A percentile compares a stretch with the other conserved stretches of the same genome.
phyloP scores from a whole-genome alignment of 1,140 invertebrate species.

The Drosophila burlai region DNA sequence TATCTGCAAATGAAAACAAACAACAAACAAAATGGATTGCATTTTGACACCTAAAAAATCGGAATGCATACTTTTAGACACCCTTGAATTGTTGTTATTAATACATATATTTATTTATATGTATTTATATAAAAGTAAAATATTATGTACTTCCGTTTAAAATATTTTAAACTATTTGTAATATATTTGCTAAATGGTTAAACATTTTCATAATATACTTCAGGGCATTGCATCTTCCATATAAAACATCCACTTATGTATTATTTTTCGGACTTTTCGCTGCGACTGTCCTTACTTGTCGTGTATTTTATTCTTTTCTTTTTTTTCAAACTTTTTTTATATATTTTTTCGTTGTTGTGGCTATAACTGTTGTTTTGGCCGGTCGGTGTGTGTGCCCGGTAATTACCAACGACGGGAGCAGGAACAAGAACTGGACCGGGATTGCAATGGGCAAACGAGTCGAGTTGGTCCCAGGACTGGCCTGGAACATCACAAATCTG shows the following conservation, averaged over 20 bases:
- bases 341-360: slow-evolving; percentile 34
- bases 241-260: background rate
- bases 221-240: background rate
- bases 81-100: no score
- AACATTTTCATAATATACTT: no score
- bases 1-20: no score
- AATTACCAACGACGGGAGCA: slow-evolving; percentile 50
- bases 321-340: slow-evolving; percentile 13
- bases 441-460: slow-evolving; percentile 28
- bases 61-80: no score
- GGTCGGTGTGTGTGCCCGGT: slow-evolving; percentile 18
- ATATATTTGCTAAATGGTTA: background rate
- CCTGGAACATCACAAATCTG: slow-evolving; percentile 71
- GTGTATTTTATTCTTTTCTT: slow-evolving; percentile 8
- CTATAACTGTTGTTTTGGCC: slow-evolving; percentile 70
- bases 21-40: no score
- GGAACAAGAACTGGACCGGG: slow-evolving; percentile 34
- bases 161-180: background rate
- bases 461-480: slow-evolving; percentile 38
- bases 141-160: background rate
- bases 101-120: background rate
- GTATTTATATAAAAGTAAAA: background rate
- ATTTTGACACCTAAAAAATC: no score
- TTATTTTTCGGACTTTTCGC: slow-evolving; percentile 15
- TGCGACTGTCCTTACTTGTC: slow-evolving; percentile 17